Percentiles rank a stretch among this genome's conserved stretches.
These are phyloP conservation scores for Chloebia gouldiae DNA, from an alignment of 2,113 vertebrate species.

Conservation along the genomic window DNA sequence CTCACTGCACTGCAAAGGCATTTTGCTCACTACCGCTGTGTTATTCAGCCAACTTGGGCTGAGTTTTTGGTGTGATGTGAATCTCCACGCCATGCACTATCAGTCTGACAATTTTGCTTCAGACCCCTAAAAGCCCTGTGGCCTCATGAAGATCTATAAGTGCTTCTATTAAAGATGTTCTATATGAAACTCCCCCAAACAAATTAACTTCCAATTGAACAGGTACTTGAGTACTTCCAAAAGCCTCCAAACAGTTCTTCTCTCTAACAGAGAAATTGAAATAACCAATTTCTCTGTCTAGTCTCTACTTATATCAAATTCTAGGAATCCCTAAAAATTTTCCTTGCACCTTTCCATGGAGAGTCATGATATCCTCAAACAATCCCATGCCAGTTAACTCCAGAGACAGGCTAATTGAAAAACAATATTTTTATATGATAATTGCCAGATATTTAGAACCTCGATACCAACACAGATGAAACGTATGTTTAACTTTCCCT, in stretches of 20 bases:
- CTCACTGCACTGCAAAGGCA: neutral
- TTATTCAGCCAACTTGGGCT: neutral
- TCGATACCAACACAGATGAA: neutral
- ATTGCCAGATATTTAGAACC: neutral
- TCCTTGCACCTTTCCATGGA: neutral
- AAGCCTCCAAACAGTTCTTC: neutral
- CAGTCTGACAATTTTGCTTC: neutral
- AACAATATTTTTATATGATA: neutral
- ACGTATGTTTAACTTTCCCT: neutral
- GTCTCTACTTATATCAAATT: neutral
- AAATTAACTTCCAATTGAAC: neutral
- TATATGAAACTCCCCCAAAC: neutral
- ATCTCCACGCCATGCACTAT: neutral
- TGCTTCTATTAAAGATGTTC: neutral
- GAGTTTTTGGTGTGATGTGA: neutral
- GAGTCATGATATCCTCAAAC: neutral
- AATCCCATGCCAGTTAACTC: neutral
- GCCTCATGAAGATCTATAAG: neutral
- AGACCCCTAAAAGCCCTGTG: neutral
- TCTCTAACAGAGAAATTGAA: neutral
- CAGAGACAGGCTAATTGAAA: neutral
- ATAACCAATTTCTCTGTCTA: neutral
- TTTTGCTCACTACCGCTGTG: neutral
- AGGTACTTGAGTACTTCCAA: neutral
- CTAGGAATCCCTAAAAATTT: neutral